A percentile compares a stretch with the other conserved stretches of the same genome.
phyloP scores from a whole-genome alignment of 2,888 invertebrate species.

The Caprella mutica region DNA sequence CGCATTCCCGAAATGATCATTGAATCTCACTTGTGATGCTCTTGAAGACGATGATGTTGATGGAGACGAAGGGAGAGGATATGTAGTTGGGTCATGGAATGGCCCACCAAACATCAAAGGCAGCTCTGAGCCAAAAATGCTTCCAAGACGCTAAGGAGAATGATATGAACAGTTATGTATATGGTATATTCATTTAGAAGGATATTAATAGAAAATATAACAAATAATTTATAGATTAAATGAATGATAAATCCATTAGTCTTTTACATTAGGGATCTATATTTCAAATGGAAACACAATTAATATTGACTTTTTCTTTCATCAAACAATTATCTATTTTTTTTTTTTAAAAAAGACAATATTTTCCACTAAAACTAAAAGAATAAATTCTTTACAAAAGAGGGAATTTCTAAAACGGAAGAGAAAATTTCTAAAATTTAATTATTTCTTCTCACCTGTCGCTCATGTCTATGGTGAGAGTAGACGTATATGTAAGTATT shows the following conservation, averaged over 20 bases:
- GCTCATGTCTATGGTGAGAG: conserved; percentile 82
- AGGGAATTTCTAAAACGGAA: too few species aligned
- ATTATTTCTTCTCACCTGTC: conserved; percentile 52
- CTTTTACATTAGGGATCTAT: background rate
- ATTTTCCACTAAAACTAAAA: too few species aligned
- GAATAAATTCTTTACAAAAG: too few species aligned
- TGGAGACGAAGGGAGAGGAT: background rate
- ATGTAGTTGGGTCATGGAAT: conserved; percentile 16
- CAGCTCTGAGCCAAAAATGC: conserved; percentile 26
- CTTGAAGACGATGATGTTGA: background rate
- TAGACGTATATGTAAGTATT: conserved; percentile 74
- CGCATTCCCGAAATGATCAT: background rate
- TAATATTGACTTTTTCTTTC: background rate
- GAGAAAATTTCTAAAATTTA: too few species aligned
- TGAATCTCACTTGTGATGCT: background rate
- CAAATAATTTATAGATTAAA: too few species aligned
- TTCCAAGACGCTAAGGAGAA: conserved; percentile 22
- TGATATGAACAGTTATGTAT: background rate
- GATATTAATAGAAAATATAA: background rate
- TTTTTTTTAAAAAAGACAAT: too few species aligned
- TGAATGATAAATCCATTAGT: too few species aligned
- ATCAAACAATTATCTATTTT: too few species aligned
- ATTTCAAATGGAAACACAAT: background rate
- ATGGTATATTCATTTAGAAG: conserved; percentile 1
- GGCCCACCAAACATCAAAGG: conserved; percentile 29